Conservation (phyloP, 2,113 vertebrate genomes). For the Bubo blakistoni region DNA sequence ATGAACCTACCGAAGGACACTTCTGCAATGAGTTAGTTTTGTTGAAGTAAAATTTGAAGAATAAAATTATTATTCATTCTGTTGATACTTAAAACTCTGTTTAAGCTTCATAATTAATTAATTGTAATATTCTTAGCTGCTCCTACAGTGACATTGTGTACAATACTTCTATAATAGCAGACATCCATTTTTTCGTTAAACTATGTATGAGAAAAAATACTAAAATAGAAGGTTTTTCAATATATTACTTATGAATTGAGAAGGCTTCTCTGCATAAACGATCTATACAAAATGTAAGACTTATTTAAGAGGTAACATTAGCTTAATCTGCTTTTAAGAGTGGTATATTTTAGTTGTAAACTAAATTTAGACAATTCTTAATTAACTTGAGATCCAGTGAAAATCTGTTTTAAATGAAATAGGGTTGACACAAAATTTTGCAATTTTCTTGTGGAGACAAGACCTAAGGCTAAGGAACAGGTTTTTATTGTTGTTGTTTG, state of each 20-base stretch:
- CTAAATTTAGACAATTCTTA: neutral
- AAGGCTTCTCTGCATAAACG: neutral
- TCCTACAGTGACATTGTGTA: neutral
- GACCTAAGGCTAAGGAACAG: constrained; percentile 3
- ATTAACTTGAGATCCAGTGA: neutral
- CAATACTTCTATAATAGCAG: neutral
- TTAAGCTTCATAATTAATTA: neutral
- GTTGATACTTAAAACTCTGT: neutral
- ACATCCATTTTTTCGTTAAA: neutral
- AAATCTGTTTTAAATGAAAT: neutral
- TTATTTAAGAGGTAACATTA: neutral
- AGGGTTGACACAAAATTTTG: neutral
- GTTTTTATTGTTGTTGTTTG: constrained; percentile 7
- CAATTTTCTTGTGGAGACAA: neutral
- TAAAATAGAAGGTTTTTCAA: neutral
- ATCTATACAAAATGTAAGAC: neutral
- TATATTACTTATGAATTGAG: neutral
- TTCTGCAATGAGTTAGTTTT: neutral
- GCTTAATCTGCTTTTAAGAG: neutral
- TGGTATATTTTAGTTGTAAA: neutral
- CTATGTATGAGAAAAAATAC: too few species aligned
- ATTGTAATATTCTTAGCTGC: neutral
- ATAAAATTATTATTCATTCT: neutral
- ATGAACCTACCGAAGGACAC: neutral
- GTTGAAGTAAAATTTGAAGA: neutral